Base-by-base conservation (phyloP, 1,140 invertebrate species). In the Homalodisca vitripennis region DNA sequence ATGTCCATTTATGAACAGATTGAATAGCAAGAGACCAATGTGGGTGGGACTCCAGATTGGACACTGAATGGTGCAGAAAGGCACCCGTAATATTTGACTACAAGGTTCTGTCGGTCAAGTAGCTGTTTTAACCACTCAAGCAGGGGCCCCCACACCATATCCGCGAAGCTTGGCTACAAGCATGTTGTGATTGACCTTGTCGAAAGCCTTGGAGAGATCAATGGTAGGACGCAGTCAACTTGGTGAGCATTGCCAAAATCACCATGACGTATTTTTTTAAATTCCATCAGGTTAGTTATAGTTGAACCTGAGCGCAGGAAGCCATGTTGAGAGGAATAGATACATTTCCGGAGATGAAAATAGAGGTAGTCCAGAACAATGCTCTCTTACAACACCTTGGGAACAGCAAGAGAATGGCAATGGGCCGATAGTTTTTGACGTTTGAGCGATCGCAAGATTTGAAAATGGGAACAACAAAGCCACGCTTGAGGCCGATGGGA, bases 41-140 rank as follows among this genome's bases (percentile, higher is more conserved):
- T n/a, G n/a, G n/a, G n/a, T n/a, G n/a, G 12, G 73, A 77, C 1
- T 72, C 77, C 66, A 76, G 76, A 1, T 73, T 71, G 3, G 13
- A 76, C 75, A 0, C 73, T 72, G n/a, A 71, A 75, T 0, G 73
- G 72, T 13, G 29, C 22, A n/a, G 75, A 76, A 17, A 70, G 46
- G 63, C 31, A 63, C 13, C 72, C 73, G 41, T 75, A 73, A 22
- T 73, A 67, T 31, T 73, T 73, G 3, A 77, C 72, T 27, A 66
- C 72, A 68, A 76, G 74, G 3, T 57, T 69, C 53, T 74, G 55
- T 48, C 73, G 71, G n/a, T 48, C 55, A 27, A 78, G 67, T 65
- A 75, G 77, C 24, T 72, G 74, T 0, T 55, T 53, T 32, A 76
- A 66, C 75, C 75, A 77, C 34, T 64, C 62, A 34, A 71, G 67